Evolutionary conservation across 2,113 vertebrate genomes (phyloP), one percentile per base, ranked within the genome.

Genomic region (Tetrax tetrax): DNA sequence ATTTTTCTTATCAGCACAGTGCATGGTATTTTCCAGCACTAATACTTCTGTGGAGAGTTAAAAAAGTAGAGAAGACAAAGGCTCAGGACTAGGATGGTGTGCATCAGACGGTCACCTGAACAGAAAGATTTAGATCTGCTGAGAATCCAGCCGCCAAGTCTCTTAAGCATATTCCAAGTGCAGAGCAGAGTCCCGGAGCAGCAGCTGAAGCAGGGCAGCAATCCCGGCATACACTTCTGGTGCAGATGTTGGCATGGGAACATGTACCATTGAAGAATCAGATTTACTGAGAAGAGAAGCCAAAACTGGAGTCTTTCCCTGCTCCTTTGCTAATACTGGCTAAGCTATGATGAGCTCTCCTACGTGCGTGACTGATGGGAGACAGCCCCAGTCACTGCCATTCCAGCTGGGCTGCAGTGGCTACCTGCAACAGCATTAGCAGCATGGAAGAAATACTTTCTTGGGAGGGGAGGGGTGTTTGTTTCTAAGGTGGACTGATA

Each of bases 331-430:
- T 38, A 5, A 3, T 2, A 24, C 27, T 10, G 66, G 12, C 6
- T 2, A 4, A 71, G 33, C 41, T 57, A 2, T 60, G 8, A 2
- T 0, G 21, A 69, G 70, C 43, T 45, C 19, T 68, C 31, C 63
- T 5, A 0, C 1, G 0, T 9, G 6, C 1, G 53, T 3, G 83
- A 1, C 43, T 14, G 9, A 11, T 2, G 3, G 24, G 60, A 66
- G 56, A 37, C 50, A 27, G 0, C 50, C 43, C 9, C 7, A 3
- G 37, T 1, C 75, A 13, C 47, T 13, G 68, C 47, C 45, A 10
- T 3, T 6, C 38, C 71, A 12, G 50, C 10, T 7, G 31, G 37
- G 59, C 9, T 33, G 43, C 68, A 41, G 61, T 63, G 66, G 47
- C 59, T 41, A 35, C 75, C 33, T 27, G 41, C 56, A 51, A 43